Base-by-base conservation (phyloP, 2,888 invertebrate genomes). In the Acrobasis suavella region DNA sequence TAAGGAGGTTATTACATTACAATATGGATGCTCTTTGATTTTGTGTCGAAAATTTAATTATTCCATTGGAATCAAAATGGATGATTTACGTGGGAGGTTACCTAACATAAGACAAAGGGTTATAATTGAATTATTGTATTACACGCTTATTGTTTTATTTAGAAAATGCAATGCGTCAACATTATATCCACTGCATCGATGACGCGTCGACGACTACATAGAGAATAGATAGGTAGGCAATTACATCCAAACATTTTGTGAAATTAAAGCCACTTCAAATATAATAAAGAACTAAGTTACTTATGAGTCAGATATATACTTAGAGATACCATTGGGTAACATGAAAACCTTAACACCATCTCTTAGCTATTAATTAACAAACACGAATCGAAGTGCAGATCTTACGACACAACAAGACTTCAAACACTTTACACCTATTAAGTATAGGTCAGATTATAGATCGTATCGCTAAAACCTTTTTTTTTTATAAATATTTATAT, bases 111-210 rank as follows among this genome's bases (percentile, higher is more conserved):
- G 71, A 72, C 73, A 74, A 76, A 75, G 66, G 64, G 62, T 67
- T 66, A 54, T 84, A 85, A 85, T 86, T 78, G 60, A 81, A 83
- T 86, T 82, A 85, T 78, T 78, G 74, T 74, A 78, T 76, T 79
- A 78, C 75, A n/a, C 38, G 8, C 54, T 32, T 77, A 73, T 72
- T 68, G 68, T 66, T 67, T 74, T 71, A 67, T 69, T 70, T 69
- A 74, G 71, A 75, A 78, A 77, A 72, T 73, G 73, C 65, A 66
- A 76, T 81, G 78, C 82, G 83, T 78, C 80, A 73, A 16, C 63
- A 78, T 74, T 72, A 76, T 65, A 69, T 69, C 61, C 69, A 74
- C 72, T 77, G 76, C 77, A 76, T 49, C 22, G 69, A 64, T 71
- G 71, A 72, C 74, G 72, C 75, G 72, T 69, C 70, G 69, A 68